Conservation (phyloP, 2,888 invertebrate genomes). For the Tipula unca region DNA sequence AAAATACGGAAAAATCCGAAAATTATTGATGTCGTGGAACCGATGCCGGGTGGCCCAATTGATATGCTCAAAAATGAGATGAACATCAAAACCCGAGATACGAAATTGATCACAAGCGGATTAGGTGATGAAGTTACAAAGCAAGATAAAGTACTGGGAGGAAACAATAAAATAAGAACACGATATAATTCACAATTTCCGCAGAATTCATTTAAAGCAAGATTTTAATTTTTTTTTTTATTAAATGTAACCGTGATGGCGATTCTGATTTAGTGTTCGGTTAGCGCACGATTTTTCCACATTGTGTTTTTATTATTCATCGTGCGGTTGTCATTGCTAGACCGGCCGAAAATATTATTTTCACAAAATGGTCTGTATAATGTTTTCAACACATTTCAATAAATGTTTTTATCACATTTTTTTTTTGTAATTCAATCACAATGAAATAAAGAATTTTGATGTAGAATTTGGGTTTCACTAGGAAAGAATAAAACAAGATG, state of each 20-base stretch:
- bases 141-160: background rate
- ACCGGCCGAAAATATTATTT: background rate
- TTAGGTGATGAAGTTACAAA: background rate
- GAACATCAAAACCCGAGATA: background rate
- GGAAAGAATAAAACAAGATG: too few species aligned
- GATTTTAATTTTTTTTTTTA: too few species aligned
- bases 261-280: background rate
- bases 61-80: background rate
- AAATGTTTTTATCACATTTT: too few species aligned
- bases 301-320: background rate
- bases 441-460: background rate
- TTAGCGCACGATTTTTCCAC: background rate
- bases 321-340: background rate
- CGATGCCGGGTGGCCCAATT: background rate
- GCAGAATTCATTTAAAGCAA: constrained; percentile 17
- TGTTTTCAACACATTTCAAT: too few species aligned
- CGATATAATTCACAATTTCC: constrained; percentile 14
- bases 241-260: too few species aligned
- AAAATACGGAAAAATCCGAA: constrained; percentile 59
- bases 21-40: constrained; percentile 53
- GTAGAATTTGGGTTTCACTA: background rate
- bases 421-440: background rate
- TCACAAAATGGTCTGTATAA: background rate
- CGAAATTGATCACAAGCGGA: background rate
- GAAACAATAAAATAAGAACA: background rate